These are phyloP conservation scores for Leptinotarsa tumamoca DNA, from an alignment of 2,888 invertebrate species.

Conservation along the genomic window DNA sequence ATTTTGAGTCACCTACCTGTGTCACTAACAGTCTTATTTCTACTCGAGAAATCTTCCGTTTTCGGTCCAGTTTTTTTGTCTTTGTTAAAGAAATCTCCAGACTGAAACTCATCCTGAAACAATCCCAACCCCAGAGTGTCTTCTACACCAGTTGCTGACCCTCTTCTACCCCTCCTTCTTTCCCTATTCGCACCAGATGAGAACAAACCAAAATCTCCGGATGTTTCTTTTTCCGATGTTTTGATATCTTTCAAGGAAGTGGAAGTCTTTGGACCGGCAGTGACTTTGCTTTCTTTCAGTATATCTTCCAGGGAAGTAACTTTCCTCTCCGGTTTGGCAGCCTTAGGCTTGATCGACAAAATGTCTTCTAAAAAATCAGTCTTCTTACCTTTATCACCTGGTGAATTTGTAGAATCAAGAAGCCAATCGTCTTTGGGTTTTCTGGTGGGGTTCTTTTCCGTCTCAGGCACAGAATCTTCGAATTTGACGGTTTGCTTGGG, in stretches of 20 bases:
- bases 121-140: slow-evolving; percentile 72
- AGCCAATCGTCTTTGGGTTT: slow-evolving; percentile 57
- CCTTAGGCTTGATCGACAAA: slow-evolving; percentile 51
- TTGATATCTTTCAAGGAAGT: slow-evolving; percentile 35
- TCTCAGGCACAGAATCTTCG: slow-evolving; percentile 36
- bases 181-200: not conserved
- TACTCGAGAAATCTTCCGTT: slow-evolving; percentile 17
- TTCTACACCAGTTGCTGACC: slow-evolving; percentile 63
- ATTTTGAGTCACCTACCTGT: not conserved
- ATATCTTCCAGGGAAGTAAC: slow-evolving; percentile 60
- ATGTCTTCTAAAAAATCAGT: slow-evolving; percentile 61
- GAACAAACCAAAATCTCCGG: slow-evolving; percentile 32
- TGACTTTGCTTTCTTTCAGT: slow-evolving; percentile 57
- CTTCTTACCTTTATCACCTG: slow-evolving; percentile 53
- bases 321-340: slow-evolving; percentile 51
- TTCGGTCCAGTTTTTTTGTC: slow-evolving; percentile 35
- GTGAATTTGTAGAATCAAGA: slow-evolving; percentile 48
- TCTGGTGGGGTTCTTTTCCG: slow-evolving; percentile 32
- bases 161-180: slow-evolving; percentile 56
- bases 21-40: slow-evolving; percentile 20
- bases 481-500: slow-evolving; percentile 39
- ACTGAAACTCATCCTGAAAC: slow-evolving; percentile 52
- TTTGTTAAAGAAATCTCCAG: slow-evolving; percentile 40
- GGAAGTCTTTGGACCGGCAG: slow-evolving; percentile 25
- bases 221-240: slow-evolving; percentile 30